A percentile compares a stretch with the other conserved stretches of the same genome.
These are phyloP conservation scores for Saccopteryx leptura DNA, from an alignment of 2,113 vertebrate genomes.

Conservation along the genomic window DNA sequence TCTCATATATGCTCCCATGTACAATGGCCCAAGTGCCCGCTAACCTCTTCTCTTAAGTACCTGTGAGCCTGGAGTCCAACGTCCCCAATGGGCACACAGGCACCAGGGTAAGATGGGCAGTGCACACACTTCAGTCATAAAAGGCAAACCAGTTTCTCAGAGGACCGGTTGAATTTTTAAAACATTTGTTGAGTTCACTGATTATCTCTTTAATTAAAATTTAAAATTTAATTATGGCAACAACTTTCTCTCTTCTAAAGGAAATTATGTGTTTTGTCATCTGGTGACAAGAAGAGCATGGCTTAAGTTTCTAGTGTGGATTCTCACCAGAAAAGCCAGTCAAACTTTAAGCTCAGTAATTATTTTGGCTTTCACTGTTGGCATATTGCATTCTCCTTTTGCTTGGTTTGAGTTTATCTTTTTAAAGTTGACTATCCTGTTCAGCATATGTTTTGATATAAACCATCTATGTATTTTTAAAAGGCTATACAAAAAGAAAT, in stretches of 20 bases:
- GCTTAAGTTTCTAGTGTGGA: not conserved
- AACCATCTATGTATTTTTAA: not conserved
- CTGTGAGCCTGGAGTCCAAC: not conserved
- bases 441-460: not conserved
- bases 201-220: too few relatives aligned
- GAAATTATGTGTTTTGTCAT: not conserved
- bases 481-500: not conserved
- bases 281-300: not conserved
- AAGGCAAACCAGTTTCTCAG: not conserved
- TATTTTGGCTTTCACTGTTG: not conserved
- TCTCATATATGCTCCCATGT: not conserved
- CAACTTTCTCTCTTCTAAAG: not conserved
- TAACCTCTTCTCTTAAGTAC: not conserved
- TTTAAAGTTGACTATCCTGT: not conserved
- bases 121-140: not conserved
- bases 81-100: not conserved
- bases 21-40: not conserved
- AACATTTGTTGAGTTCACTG: too few relatives aligned
- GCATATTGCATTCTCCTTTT: not conserved
- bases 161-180: not conserved
- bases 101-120: not conserved
- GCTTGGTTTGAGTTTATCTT: not conserved
- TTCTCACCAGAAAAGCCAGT: not conserved
- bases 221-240: not conserved
- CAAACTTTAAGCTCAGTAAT: not conserved